Base-by-base conservation (phyloP, 2,888 invertebrate species). In the Leucophenga montana region DNA sequence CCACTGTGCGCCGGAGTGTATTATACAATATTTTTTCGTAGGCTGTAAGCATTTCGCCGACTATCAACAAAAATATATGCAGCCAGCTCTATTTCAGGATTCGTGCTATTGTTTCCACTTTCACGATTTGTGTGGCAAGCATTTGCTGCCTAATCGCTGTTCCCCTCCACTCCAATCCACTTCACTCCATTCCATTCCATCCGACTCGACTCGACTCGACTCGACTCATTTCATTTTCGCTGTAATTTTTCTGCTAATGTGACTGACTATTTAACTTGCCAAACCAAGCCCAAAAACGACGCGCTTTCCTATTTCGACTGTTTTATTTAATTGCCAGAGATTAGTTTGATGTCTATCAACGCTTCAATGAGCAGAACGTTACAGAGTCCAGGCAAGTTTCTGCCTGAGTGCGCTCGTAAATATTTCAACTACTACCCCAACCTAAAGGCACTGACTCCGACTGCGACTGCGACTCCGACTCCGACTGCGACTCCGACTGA, bases 51-150 rank as follows among this genome's bases (percentile, higher is more conserved):
- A 27, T 27, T 27, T 27, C 27, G 27, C 2, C 27, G 27, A 27
- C 27, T 27, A 27, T 27, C 4, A 27, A 27, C 27, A 3, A 27
- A 27, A 27, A 27, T 39, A 39, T 11, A 39, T 5, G 33, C 39
- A 39, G 1, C 11, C 4, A 39, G 9, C 39, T 5, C 11, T 39
- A 39, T 39, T 39, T 39, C 39, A n/a, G 16, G n/a, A 16, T 50
- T 18, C 50, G 6, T 50, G 16, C 8, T 50, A 50, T 50, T 39
- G 3, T 39, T 39, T 39, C 9, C 39, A 39, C 62, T 64, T 64
- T 73, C 80, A 82, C 83, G 78, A 79, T 81, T 78, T 82, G 79
- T 79, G 74, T 75, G 27, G 39, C 83, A 81, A 82, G 77, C 82
- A 39, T 39, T 39, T 39, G 80, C 83, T 54, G 14, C 14, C 66